phyloP scores from a whole-genome alignment of 2,888 invertebrate genomes.

The Hedychridium roseum region DNA sequence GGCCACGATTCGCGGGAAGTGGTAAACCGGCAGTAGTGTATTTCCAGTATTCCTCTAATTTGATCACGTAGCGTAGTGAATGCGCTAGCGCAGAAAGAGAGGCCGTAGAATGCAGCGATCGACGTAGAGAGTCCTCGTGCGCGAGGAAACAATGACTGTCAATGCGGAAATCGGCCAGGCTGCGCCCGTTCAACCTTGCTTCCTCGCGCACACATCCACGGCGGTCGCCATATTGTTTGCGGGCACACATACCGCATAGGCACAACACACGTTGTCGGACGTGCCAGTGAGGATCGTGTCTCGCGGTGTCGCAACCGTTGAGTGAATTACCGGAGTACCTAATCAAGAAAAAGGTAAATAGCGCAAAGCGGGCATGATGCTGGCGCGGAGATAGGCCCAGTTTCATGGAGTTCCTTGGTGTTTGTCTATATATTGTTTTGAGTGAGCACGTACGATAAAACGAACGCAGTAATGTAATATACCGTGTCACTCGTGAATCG shows the following conservation, averaged over 20 bases:
- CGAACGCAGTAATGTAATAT: conserved; percentile 13
- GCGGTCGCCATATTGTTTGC: conserved; percentile 53
- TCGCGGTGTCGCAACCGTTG: conserved; percentile 21
- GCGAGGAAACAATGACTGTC: conserved; percentile 47
- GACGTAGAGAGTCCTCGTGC: too few species aligned
- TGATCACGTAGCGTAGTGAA: too few species aligned
- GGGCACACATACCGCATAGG: too few species aligned
- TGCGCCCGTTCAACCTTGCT: too few species aligned
- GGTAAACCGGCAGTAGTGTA: too few species aligned
- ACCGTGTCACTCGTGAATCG: conserved; percentile 25
- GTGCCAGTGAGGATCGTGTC: conserved; percentile 25
- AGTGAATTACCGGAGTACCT: conserved; percentile 18
- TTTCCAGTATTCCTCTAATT: too few species aligned
- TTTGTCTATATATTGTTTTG: neutral
- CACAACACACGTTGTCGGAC: conserved; percentile 47
- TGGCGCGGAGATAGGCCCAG: too few species aligned
- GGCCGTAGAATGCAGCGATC: too few species aligned
- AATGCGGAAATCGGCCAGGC: conserved; percentile 52
- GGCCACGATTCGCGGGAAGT: too few species aligned
- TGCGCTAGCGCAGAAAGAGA: conserved; percentile 52
- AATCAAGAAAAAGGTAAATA: conserved; percentile 36
- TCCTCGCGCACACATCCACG: too few species aligned
- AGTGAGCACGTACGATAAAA: neutral
- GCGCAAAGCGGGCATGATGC: neutral
- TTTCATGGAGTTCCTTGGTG: too few species aligned